These are phyloP conservation scores for Phengaris arion DNA, from an alignment of 2,888 invertebrate species.

Conservation along the genomic window DNA sequence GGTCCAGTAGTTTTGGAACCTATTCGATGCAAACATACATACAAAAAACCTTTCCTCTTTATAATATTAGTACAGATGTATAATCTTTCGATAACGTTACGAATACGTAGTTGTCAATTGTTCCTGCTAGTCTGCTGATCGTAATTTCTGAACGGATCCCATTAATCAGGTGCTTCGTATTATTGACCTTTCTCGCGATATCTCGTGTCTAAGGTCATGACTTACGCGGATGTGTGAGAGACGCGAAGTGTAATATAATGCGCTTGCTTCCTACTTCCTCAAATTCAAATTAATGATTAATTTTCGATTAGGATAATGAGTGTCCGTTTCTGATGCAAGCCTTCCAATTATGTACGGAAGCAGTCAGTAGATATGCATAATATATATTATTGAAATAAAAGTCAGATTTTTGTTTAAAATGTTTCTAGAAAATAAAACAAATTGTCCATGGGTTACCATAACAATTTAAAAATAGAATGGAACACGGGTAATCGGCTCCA, in stretches of 20 bases:
- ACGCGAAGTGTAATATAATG: background rate
- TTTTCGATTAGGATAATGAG: conserved; percentile 1
- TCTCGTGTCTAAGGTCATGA: background rate
- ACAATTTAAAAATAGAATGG: conserved; percentile 3
- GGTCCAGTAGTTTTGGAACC: too few relatives aligned
- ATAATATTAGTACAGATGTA: too few relatives aligned
- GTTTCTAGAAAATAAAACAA: too few relatives aligned
- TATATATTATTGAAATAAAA: background rate
- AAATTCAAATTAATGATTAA: background rate
- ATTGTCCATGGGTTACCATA: too few relatives aligned
- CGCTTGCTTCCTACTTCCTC: conserved; percentile 9
- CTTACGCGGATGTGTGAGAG: conserved; percentile 7
- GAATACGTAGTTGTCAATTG: too few relatives aligned
- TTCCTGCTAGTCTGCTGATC: background rate
- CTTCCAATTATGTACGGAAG: background rate
- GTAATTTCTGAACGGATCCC: conserved; percentile 9
- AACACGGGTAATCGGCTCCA: conserved; percentile 13
- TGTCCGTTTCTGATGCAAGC: background rate
- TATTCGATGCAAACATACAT: too few relatives aligned
- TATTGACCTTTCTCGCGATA: background rate
- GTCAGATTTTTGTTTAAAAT: too few relatives aligned
- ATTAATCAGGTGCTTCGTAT: background rate
- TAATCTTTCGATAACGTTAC: too few relatives aligned
- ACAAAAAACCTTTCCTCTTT: too few relatives aligned
- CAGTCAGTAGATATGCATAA: background rate